Conservation (phyloP, 2,888 invertebrate species). For the Cerastoderma edule region DNA sequence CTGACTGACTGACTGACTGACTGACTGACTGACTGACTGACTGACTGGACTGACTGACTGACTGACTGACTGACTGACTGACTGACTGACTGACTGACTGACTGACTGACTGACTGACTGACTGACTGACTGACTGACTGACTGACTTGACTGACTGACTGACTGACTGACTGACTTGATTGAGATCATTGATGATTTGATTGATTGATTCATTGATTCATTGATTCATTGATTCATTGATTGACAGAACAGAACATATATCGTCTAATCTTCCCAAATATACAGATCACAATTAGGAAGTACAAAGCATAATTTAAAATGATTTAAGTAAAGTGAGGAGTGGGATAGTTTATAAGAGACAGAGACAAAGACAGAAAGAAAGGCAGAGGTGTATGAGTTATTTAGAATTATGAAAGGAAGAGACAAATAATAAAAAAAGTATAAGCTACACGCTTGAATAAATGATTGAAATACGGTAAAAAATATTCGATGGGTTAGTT, state of each 20-base stretch:
- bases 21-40: conserved; percentile 1
- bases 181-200: too few species aligned
- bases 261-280: background rate
- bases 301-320: background rate
- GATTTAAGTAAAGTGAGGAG: background rate
- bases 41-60: background rate
- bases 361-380: background rate
- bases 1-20: conserved; percentile 10
- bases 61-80: conserved; percentile 9
- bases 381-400: background rate
- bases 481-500: background rate
- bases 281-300: too few species aligned
- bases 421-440: too few species aligned
- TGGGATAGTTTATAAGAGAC: background rate
- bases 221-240: background rate
- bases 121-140: conserved; percentile 2
- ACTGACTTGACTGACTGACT: conserved; percentile 1
- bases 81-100: conserved; percentile 16
- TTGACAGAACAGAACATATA: background rate
- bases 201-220: background rate
- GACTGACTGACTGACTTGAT: conserved; percentile 1
- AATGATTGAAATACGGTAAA: too few species aligned
- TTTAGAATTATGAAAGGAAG: background rate
- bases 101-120: conserved; percentile 7
- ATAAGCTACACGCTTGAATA: too few species aligned